phyloP scores from a whole-genome alignment of 2,113 vertebrate genomes.

The Semnornis frantzii region DNA sequence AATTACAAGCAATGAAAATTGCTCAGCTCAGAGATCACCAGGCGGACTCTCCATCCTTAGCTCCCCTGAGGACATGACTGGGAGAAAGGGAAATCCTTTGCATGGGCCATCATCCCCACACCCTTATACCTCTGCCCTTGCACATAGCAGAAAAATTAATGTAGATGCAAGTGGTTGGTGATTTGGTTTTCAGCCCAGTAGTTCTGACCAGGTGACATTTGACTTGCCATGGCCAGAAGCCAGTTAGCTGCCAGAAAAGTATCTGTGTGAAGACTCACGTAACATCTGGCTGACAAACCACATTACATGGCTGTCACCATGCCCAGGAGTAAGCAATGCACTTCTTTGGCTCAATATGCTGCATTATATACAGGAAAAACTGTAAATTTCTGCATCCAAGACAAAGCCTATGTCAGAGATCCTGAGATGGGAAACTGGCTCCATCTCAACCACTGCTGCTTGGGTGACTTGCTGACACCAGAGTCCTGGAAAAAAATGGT shows the following conservation, averaged over 20 bases:
- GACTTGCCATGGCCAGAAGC: neutral
- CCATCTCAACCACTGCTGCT: neutral
- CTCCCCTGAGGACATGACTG: neutral
- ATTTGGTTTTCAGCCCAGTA: slow-evolving; percentile 9
- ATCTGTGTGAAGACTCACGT: neutral
- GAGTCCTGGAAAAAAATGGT: neutral
- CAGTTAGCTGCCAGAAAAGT: neutral
- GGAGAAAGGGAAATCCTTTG: neutral
- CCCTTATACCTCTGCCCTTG: neutral
- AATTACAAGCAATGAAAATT: neutral
- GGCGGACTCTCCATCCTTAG: neutral
- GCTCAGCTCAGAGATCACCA: neutral
- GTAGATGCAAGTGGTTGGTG: neutral
- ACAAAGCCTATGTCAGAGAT: neutral
- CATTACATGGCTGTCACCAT: neutral
- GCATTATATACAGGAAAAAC: neutral
- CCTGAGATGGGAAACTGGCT: neutral
- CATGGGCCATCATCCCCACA: rapidly evolving
- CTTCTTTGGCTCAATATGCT: slow-evolving; percentile 14
- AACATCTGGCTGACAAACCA: neutral
- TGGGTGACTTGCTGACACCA: neutral
- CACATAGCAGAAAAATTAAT: neutral
- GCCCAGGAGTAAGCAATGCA: neutral
- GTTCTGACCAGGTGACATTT: neutral
- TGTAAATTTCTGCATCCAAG: neutral